Conservation (phyloP, 2,113 vertebrate species). For the Anguilla japonica region DNA sequence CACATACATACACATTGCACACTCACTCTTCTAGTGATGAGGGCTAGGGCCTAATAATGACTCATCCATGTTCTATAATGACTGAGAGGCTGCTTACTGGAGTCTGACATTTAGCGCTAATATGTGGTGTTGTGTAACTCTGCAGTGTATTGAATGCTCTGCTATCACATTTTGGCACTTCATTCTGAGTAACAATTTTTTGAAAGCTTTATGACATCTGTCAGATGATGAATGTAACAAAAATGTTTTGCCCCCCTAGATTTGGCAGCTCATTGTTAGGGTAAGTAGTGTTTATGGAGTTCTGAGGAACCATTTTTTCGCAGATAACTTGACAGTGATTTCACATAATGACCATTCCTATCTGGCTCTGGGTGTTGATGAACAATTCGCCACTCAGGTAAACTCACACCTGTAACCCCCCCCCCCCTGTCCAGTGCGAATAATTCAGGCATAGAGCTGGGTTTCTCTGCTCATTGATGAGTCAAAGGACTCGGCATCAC, state of each 20-base stretch:
- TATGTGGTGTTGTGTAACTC: neutral
- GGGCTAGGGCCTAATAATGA: neutral
- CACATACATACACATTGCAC: too few species aligned
- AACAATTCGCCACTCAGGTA: conserved; percentile 12
- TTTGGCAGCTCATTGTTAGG: too few species aligned
- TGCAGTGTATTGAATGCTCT: neutral
- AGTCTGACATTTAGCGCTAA: neutral
- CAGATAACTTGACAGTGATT: neutral
- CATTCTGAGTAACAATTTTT: neutral
- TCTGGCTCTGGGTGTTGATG: too few species aligned
- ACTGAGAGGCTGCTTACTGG: neutral
- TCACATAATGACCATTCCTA: conserved; percentile 10
- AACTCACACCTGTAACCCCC: neutral
- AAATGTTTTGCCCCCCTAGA: too few species aligned
- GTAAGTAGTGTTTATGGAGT: neutral
- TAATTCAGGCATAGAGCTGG: neutral
- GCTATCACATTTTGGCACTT: neutral
- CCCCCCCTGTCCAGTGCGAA: neutral
- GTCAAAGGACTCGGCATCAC: neutral
- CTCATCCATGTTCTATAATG: neutral
- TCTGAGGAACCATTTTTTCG: neutral
- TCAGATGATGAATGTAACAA: too few species aligned
- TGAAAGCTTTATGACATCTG: neutral
- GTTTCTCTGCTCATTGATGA: neutral
- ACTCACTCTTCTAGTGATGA: neutral